Evolutionary conservation across 2,797 vertebrate genomes (phyloP).

Genomic region (Myotis vivesi): DNA sequence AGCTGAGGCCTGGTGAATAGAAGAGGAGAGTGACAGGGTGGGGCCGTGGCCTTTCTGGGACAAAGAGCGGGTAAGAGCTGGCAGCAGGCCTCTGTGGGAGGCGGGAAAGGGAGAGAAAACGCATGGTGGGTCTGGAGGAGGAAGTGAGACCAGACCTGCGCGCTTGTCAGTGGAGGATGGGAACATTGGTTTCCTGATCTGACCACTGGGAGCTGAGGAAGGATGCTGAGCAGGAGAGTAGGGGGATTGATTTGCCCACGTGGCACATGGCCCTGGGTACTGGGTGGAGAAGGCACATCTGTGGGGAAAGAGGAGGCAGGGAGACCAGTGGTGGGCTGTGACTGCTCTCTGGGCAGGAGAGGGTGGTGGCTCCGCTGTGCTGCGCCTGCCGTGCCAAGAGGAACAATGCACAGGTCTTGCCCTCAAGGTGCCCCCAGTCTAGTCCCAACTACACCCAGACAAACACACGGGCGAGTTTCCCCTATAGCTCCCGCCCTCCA

Average conservation of each 20-base stretch:
- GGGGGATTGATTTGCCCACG: accelerated
- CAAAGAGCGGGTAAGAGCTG: no score
- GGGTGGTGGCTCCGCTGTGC: accelerated
- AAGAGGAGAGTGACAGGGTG: not conserved
- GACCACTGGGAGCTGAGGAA: not conserved
- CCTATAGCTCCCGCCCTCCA: accelerated
- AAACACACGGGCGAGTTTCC: accelerated
- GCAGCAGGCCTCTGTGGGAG: not conserved
- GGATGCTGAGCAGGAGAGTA: not conserved
- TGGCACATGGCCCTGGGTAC: accelerated
- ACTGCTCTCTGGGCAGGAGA: not conserved
- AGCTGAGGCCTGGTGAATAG: not conserved
- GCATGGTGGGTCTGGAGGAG: no score
- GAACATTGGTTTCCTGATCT: not conserved
- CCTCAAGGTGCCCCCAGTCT: not conserved
- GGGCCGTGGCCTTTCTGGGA: no score
- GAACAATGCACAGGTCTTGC: not conserved
- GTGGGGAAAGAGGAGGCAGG: not conserved
- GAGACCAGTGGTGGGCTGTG: accelerated
- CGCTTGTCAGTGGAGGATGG: no score
- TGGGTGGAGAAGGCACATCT: accelerated
- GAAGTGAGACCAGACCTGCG: accelerated
- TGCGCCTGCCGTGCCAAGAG: accelerated
- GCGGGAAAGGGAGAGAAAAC: not conserved
- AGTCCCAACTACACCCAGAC: no score